Percentiles rank a stretch among this genome's conserved stretches.
Evolutionary conservation across 2,888 invertebrate species (phyloP).

Genomic region (Muscina levida): DNA sequence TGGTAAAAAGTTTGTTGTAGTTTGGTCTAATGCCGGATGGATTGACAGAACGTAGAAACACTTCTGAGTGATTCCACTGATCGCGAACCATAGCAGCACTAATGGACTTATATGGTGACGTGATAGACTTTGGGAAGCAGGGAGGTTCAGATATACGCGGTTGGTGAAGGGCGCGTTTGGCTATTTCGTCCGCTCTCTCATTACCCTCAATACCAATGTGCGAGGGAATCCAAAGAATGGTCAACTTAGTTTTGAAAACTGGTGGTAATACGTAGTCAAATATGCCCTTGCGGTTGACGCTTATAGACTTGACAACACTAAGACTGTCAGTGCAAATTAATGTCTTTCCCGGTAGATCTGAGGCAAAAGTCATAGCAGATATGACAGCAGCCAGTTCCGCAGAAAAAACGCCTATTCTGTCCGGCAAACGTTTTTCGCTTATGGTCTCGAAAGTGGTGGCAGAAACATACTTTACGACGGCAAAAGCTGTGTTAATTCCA

Average conservation of each 20-base stretch:
- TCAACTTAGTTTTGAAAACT: background rate
- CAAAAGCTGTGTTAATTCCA: too few species aligned
- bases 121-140: too few species aligned
- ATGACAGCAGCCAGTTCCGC: conserved; percentile 11
- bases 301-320: conserved; percentile 1
- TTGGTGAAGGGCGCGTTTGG: background rate
- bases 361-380: background rate
- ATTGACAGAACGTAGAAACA: too few species aligned
- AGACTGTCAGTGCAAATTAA: conserved; percentile 31
- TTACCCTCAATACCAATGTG: conserved; percentile 29
- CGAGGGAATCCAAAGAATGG: conserved; percentile 11
- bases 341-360: conserved; percentile 5
- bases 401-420: background rate
- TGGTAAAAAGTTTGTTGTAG: too few species aligned
- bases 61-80: too few species aligned
- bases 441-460: background rate
- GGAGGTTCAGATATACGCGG: background rate
- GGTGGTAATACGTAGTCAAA: background rate
- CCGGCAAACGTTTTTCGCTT: background rate
- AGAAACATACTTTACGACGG: too few species aligned
- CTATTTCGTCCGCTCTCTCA: conserved; percentile 10
- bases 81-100: too few species aligned
- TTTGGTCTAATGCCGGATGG: too few species aligned
- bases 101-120: too few species aligned
- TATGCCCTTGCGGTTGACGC: background rate